phyloP scores from a whole-genome alignment of 2,888 invertebrate genomes.

The Flexamia atlantica region DNA sequence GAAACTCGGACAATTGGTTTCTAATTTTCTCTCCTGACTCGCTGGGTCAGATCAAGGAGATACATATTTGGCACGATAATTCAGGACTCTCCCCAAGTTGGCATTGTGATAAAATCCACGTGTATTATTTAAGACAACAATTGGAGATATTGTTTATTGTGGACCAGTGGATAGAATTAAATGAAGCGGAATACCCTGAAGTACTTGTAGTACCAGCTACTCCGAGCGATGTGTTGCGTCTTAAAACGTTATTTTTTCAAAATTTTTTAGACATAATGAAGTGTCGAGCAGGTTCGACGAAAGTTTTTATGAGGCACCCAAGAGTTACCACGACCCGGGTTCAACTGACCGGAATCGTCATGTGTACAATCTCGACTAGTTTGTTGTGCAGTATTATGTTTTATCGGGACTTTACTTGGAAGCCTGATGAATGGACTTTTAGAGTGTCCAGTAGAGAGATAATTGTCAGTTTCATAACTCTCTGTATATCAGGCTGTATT shows the following conservation, averaged over 20 bases:
- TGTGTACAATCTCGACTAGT: not conserved
- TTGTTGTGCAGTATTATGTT: not conserved
- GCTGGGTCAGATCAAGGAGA: slow-evolving; percentile 40
- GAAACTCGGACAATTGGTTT: slow-evolving; percentile 61
- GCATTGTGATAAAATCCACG: slow-evolving; percentile 21
- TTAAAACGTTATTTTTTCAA: not conserved
- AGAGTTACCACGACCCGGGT: not conserved
- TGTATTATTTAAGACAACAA: not conserved
- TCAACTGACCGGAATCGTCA: not conserved
- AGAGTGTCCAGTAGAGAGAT: not conserved
- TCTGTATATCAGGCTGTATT: not conserved
- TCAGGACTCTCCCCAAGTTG: slow-evolving; percentile 58
- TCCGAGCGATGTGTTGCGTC: not conserved
- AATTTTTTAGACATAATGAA: not conserved
- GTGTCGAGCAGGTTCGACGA: not conserved
- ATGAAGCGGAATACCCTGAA: not conserved
- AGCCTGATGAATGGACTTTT: not conserved
- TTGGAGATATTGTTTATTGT: not conserved
- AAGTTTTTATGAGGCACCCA: not conserved
- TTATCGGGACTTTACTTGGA: not conserved
- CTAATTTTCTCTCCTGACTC: slow-evolving; percentile 53
- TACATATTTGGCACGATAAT: slow-evolving; percentile 63
- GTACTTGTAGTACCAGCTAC: not conserved
- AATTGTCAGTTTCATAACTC: not conserved
- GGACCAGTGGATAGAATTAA: not conserved